Evolutionary conservation across 2,113 vertebrate genomes (phyloP), one percentile per base, ranked within the genome.

Genomic region (Poeciliopsis prolifica): DNA sequence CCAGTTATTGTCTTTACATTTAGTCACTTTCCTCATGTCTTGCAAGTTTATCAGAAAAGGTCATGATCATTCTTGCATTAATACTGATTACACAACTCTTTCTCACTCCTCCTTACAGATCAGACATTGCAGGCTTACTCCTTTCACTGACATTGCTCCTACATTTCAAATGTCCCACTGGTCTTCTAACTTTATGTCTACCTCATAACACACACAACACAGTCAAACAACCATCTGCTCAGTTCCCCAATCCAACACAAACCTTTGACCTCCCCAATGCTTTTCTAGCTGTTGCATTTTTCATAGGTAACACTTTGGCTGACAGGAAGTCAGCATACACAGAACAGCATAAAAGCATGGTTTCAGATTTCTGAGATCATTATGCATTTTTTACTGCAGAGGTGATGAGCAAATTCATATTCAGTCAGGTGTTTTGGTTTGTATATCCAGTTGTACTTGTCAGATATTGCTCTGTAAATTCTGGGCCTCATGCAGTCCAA

Each of bases 181-280:
- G 51, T 24, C 17, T 71, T 29, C 26, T 58, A 10, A 7, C 67
- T 74, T 65, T 65, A 35, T n/a, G 22, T 64, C 22, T 7, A 30
- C 35, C 17, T 37, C 63, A 51, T 28, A 62, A 54, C 61, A 26
- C 37, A 61, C 63, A 51, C 31, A 62, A 61, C 61, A 26, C 40
- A 61, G 37, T 35, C 77, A 62, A 51, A 33, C 82, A 67, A 15
- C 61, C 61, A 76, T 79, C 81, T 79, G 64, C 63, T 76, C 48
- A 24, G 35, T 64, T 19, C 4, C 60, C 26, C 15, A 51, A 26
- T 51, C 58, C 22, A 58, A n/a, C 17, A 24, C 51, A 58, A 58
- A 64, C 71, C 69, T 67, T 22, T 60, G 61, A 79, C 66, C 69
- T 29, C 42, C 28, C 30, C 24, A 31, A 69, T 72, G 24, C 17